Conservation (phyloP, 2,797 vertebrate genomes). For the Eleutherodactylus coqui region DNA sequence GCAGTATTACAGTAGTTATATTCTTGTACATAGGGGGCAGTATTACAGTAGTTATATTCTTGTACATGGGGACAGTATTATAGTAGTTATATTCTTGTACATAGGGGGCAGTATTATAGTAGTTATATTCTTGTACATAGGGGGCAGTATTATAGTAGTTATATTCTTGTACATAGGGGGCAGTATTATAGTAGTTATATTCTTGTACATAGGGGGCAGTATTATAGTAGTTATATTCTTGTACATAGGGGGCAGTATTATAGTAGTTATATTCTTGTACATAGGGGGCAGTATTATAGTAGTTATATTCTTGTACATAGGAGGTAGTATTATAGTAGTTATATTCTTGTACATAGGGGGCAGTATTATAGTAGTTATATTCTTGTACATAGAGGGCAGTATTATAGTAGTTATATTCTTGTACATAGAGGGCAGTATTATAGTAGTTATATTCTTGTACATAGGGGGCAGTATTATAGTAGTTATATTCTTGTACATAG, state of each 20-base stretch:
- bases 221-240: conserved; percentile 19
- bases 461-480: conserved; percentile 2
- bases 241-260: background rate
- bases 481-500: background rate
- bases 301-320: no score
- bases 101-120: conserved; percentile 7
- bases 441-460: no score
- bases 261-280: conserved; percentile 6
- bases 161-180: conserved; percentile 14
- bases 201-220: no score
- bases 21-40: conserved; percentile 6
- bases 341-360: no score
- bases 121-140: conserved; percentile 26
- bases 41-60: conserved; percentile 1
- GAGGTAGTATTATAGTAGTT: no score
- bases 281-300: no score
- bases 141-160: conserved; percentile 16
- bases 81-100: no score
- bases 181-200: no score
- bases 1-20: background rate
- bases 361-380: no score
- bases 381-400: no score
- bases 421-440: no score
- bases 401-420: no score
- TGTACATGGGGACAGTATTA: background rate